Evolutionary conservation across 2,797 vertebrate genomes (phyloP).

Genomic region (Pangasius mekongensis): DNA sequence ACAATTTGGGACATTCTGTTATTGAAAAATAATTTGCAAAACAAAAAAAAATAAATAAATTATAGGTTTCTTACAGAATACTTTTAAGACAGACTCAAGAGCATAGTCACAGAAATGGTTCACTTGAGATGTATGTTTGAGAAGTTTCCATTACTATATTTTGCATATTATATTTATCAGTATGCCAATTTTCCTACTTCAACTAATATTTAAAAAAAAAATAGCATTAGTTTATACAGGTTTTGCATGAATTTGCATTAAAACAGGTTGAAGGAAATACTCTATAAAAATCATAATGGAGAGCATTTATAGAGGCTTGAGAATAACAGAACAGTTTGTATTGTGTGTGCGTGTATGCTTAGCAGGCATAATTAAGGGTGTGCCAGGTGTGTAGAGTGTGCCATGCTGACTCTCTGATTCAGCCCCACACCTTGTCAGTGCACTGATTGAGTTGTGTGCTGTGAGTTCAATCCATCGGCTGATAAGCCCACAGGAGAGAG

Average conservation of each 20-base stretch:
- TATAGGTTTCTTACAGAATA: background rate
- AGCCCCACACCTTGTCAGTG: slow-evolving; percentile 51
- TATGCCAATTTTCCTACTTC: background rate
- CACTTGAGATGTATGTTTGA: background rate
- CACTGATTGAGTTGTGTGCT: slow-evolving; percentile 55
- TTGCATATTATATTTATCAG: background rate
- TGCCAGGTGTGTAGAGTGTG: slow-evolving; percentile 40
- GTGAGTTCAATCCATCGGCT: slow-evolving; percentile 52
- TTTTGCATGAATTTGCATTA: background rate
- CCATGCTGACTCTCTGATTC: slow-evolving; percentile 52
- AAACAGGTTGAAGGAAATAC: background rate
- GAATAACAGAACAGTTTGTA: background rate
- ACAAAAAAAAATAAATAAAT: background rate
- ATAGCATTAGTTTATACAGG: background rate
- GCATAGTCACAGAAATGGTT: background rate
- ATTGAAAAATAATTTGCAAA: background rate
- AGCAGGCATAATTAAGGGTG: slow-evolving; percentile 19
- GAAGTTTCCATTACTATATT: background rate
- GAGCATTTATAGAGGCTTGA: background rate
- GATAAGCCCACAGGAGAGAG: slow-evolving; percentile 59
- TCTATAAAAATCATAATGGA: background rate
- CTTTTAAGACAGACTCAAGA: background rate
- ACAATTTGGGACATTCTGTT: background rate
- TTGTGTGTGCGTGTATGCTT: slow-evolving; percentile 1
- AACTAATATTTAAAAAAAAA: background rate